Evolutionary conservation across 2,888 invertebrate genomes (phyloP), one percentile per base, ranked within the genome.

Genomic region (Candidula unifasciata): DNA sequence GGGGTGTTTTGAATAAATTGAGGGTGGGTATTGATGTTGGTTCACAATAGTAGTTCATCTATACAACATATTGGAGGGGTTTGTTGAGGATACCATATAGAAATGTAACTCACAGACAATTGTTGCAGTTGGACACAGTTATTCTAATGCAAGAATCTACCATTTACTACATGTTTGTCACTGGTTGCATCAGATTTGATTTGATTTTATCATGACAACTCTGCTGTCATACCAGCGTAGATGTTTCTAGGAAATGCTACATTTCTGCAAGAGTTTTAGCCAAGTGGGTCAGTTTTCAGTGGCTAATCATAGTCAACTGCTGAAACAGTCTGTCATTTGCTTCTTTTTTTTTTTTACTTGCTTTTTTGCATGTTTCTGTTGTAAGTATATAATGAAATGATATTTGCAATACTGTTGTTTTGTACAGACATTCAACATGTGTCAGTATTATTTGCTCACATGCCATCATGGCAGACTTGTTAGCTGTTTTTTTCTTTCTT

Each of bases 401-500:
- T 30, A 54, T 77, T 57, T 35, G 8, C 13, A 30, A 76, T 52
- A 30, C n/a, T 27, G 54, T 76, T 52, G n/a, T 76, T 27, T 18
- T 54, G 54, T 71, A 44, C 24, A 44, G 78, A 73, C 60, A 52
- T 69, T 71, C 30, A 71, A 79, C 60, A 60, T 33, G 60, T 73
- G 73, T 73, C 83, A 73, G 79, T 79, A 79, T 73, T n/a, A 73
- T 57, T 83, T 83, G 83, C 83, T 83, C 83, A 83, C 33, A 73
- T 79, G 83, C 79, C 83, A 57, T 60, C 35, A 44, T 18, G 83
- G 79, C 79, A 79, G 66, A 66, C 66, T 76, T 52, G 16, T 60
- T 76, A 66, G 64, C 74, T 66, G 13, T 6, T 37, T 74, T 16
- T 27, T 37, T 64, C 21, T 16, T 52, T 30, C 13, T 54, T 13